Conservation (phyloP, 2,797 vertebrate genomes). For the Lepilemur ruficaudatus region DNA sequence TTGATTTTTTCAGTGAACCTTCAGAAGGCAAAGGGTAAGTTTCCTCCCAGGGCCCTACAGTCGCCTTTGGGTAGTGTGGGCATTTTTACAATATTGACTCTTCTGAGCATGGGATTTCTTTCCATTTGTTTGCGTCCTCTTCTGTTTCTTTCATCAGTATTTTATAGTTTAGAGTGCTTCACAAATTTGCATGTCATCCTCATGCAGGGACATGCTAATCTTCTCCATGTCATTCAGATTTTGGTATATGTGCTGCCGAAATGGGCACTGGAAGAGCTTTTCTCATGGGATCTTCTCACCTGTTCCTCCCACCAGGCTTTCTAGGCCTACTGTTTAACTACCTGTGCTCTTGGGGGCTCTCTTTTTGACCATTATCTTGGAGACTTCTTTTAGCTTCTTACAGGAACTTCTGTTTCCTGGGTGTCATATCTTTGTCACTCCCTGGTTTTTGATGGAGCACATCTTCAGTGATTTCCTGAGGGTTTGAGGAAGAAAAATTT, state of each 20-base stretch:
- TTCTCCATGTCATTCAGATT: not conserved
- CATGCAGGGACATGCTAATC: not conserved
- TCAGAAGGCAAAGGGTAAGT: not conserved
- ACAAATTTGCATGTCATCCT: not conserved
- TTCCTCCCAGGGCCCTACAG: not conserved
- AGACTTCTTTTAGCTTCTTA: not conserved
- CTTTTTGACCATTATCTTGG: not conserved
- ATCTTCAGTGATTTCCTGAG: not conserved
- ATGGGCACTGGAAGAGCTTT: not conserved
- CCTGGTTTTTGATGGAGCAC: not conserved
- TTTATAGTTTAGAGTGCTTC: not conserved
- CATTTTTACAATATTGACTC: not conserved
- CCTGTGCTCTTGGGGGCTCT: not conserved
- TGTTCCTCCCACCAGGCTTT: not conserved
- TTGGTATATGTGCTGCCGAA: not conserved
- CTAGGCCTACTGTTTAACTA: not conserved
- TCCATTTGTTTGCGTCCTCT: not conserved
- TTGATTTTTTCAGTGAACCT: not conserved
- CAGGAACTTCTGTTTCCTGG: not conserved
- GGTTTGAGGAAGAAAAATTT: constrained; percentile 1
- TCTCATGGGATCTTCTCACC: not conserved
- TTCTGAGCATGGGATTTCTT: not conserved
- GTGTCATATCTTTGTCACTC: not conserved
- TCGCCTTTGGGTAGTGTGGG: not conserved
- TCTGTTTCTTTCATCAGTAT: not conserved